Percentiles rank a stretch among this genome's conserved stretches.
These are phyloP conservation scores for Malurus cyaneus DNA, from an alignment of 2,113 vertebrate species.

Conservation along the genomic window DNA sequence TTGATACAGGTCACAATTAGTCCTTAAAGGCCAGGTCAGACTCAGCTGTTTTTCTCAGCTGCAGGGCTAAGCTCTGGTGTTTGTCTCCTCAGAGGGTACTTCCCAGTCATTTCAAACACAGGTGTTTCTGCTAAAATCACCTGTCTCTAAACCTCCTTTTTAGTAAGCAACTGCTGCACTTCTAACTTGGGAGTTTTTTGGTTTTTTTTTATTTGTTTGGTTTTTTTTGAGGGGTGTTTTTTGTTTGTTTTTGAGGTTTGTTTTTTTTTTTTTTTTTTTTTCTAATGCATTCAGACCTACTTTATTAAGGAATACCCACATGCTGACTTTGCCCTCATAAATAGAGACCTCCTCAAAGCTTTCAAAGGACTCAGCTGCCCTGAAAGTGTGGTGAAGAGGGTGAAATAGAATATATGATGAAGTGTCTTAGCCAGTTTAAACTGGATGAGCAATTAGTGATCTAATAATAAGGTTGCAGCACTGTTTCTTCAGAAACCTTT, in stretches of 20 bases:
- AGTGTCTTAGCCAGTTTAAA: conserved; percentile 29
- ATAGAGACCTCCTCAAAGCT: conserved; percentile 23
- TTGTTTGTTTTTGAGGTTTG: no score
- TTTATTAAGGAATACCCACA: not conserved
- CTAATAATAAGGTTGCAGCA: conserved; percentile 32
- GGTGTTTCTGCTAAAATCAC: not conserved
- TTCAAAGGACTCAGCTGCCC: conserved; percentile 11
- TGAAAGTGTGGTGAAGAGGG: not conserved
- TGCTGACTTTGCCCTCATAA: not conserved
- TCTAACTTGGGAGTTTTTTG: not conserved
- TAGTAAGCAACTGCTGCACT: not conserved
- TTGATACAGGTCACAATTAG: not conserved
- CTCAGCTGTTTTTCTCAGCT: not conserved
- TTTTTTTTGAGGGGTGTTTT: no score
- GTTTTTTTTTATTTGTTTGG: no score
- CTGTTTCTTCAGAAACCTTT: conserved; percentile 49
- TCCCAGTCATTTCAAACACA: not conserved
- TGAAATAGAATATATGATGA: conserved; percentile 48
- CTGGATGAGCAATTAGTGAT: conserved; percentile 50
- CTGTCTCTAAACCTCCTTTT: not conserved
- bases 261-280: not conserved
- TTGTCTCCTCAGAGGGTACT: not conserved
- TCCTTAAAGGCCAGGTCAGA: not conserved
- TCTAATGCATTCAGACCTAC: not conserved
- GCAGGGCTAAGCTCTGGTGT: not conserved